phyloP scores from a whole-genome alignment of 2,888 invertebrate species.

The Nomada ferruginata region DNA sequence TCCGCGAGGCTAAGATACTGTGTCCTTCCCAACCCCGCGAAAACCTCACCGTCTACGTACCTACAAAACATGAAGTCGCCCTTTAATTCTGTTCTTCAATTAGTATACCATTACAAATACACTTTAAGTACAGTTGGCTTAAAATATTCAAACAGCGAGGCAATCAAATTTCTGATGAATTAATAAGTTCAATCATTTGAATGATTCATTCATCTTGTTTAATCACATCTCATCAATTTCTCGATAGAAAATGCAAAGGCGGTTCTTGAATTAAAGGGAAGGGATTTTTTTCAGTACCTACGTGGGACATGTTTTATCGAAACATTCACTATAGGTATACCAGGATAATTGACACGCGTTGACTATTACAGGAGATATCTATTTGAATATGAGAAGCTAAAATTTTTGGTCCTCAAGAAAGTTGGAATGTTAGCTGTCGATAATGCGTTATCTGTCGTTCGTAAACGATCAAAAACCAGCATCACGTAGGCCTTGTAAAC shows the following conservation, averaged over 20 bases:
- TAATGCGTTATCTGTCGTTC: constrained; percentile 64
- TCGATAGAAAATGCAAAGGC: no score
- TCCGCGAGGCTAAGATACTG: constrained; percentile 92
- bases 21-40: constrained; percentile 90
- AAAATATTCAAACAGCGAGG: no score
- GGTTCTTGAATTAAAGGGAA: background rate
- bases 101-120: background rate
- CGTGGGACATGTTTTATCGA: background rate
- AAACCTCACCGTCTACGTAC: constrained; percentile 89
- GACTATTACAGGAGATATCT: background rate
- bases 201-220: background rate
- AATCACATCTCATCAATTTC: background rate
- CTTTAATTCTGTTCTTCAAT: constrained; percentile 23
- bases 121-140: background rate
- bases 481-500: constrained; percentile 60
- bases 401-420: constrained; percentile 8
- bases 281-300: background rate
- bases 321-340: background rate
- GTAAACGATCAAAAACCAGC: constrained; percentile 52
- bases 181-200: background rate
- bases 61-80: constrained; percentile 85
- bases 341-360: background rate
- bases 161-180: background rate
- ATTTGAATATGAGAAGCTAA: no score
- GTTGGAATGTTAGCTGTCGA: constrained; percentile 48